These are phyloP conservation scores for Drosophila tripunctata DNA, from an alignment of 2,888 invertebrate species.

Conservation along the genomic window DNA sequence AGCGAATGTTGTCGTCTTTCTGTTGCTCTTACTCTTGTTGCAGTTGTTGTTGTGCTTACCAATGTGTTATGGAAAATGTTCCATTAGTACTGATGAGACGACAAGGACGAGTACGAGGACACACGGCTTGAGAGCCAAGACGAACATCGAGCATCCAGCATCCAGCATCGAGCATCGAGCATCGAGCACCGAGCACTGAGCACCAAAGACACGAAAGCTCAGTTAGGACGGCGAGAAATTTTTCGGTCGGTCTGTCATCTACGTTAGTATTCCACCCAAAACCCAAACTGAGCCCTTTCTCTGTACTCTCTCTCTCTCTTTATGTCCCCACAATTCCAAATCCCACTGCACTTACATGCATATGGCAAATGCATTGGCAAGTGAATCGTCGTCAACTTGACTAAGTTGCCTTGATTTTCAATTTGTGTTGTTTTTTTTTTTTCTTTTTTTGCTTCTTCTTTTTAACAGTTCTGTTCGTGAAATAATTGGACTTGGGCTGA, in stretches of 20 bases:
- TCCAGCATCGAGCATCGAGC: constrained; percentile 5
- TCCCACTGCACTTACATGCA: constrained; percentile 40
- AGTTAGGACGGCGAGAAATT: constrained; percentile 37
- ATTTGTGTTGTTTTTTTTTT: background rate
- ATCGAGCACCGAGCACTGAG: constrained; percentile 1
- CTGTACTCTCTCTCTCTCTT: background rate
- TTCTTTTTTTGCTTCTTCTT: background rate
- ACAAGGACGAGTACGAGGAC: constrained; percentile 32
- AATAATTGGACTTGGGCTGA: constrained; percentile 40
- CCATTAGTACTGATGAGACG: constrained; percentile 80
- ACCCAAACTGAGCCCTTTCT: background rate
- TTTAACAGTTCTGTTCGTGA: background rate
- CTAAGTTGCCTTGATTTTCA: constrained; percentile 16
- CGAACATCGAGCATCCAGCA: constrained; percentile 7
- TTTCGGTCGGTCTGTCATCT: constrained; percentile 35
- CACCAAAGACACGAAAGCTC: constrained; percentile 13
- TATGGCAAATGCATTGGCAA: constrained; percentile 41
- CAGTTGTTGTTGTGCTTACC: constrained; percentile 56
- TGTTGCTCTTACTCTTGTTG: constrained; percentile 11
- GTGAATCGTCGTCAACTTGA: constrained; percentile 24
- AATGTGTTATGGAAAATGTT: constrained; percentile 78
- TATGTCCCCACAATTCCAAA: constrained; percentile 1
- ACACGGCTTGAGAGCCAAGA: constrained; percentile 12
- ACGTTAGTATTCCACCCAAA: constrained; percentile 35
- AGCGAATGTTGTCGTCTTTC: constrained; percentile 25